Percentiles rank a stretch among this genome's conserved stretches.
Evolutionary conservation across 2,888 invertebrate genomes (phyloP).

Genomic region (Noctuana brunneofusca): DNA sequence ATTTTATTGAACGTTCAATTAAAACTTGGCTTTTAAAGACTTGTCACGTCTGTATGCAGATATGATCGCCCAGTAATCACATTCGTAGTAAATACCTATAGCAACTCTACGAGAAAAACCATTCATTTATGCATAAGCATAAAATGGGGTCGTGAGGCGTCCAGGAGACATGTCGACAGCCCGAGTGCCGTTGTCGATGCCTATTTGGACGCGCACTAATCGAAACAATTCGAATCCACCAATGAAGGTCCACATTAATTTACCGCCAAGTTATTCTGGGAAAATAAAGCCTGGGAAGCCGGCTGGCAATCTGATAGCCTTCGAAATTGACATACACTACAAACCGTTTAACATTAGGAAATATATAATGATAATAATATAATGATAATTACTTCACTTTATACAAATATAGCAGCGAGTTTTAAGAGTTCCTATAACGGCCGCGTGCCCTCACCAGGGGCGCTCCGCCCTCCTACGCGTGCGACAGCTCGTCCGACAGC

Average conservation of each 20-base stretch:
- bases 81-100: constrained; percentile 6
- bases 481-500: constrained; percentile 55
- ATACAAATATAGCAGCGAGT: constrained; percentile 90
- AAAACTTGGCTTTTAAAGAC: constrained; percentile 66
- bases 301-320: constrained; percentile 73
- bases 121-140: constrained; percentile 7
- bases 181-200: neutral
- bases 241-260: constrained; percentile 13
- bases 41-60: constrained; percentile 50
- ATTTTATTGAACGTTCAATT: constrained; percentile 74
- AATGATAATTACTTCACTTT: constrained; percentile 80
- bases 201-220: neutral
- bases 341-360: constrained; percentile 76
- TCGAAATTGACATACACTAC: constrained; percentile 80
- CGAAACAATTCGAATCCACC: constrained; percentile 9
- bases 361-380: constrained; percentile 74
- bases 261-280: constrained; percentile 19
- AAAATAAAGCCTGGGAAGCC: constrained; percentile 39
- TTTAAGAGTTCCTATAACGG: constrained; percentile 89
- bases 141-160: neutral
- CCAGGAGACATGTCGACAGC: neutral
- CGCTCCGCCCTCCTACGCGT: constrained; percentile 65
- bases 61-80: constrained; percentile 32
- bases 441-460: constrained; percentile 80
- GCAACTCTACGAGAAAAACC: constrained; percentile 19